phyloP scores from a whole-genome alignment of 2,888 invertebrate species.

The Callinectes sapidus region DNA sequence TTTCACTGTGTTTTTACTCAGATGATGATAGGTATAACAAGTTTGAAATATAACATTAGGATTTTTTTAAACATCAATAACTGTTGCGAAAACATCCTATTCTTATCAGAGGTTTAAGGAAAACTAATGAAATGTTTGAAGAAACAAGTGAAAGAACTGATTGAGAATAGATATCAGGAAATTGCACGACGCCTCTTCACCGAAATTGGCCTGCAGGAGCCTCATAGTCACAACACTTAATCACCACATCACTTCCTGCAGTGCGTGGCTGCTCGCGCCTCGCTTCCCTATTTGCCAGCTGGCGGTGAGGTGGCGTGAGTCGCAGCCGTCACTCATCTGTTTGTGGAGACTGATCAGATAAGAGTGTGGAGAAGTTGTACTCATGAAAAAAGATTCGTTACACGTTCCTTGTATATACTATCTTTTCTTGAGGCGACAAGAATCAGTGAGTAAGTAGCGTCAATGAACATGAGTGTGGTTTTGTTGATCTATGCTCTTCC shows the following conservation, averaged over 20 bases:
- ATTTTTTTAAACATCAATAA: no score
- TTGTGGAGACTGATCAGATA: neutral
- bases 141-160: neutral
- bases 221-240: neutral
- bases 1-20: neutral
- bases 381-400: neutral
- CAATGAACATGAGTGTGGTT: neutral
- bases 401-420: neutral
- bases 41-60: no score
- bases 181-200: neutral
- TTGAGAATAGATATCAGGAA: neutral
- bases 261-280: neutral
- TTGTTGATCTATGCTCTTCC: neutral
- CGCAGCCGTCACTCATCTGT: neutral
- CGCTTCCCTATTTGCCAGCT: neutral
- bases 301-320: neutral
- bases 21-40: neutral
- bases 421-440: neutral
- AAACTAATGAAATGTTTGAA: no score
- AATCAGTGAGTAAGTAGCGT: neutral
- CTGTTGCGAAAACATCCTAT: no score
- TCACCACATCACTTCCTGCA: neutral
- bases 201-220: neutral
- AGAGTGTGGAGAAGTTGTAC: neutral
- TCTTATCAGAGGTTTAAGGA: no score